A percentile compares a stretch with the other conserved stretches of the same genome.
Evolutionary conservation across 2,888 invertebrate species (phyloP).

Genomic region (Thysanoteuthis rhombus): DNA sequence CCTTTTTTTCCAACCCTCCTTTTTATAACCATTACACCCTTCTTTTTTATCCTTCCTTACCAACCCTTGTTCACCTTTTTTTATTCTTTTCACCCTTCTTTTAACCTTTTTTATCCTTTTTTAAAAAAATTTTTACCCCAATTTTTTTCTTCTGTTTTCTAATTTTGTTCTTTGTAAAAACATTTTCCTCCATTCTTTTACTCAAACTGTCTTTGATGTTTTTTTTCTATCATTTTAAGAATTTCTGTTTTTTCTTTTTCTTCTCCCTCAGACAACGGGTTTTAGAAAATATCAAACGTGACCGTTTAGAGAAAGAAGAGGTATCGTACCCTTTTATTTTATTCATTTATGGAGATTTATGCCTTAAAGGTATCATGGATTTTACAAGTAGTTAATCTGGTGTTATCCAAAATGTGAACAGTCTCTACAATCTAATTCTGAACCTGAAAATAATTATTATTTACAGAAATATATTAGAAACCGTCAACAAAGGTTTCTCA

Average conservation of each 20-base stretch:
- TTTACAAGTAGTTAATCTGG: neutral
- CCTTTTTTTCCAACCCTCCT: too few species aligned
- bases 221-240: neutral
- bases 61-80: too few species aligned
- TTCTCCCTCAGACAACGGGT: conserved; percentile 74
- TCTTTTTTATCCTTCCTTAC: too few species aligned
- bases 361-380: neutral
- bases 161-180: too few species aligned
- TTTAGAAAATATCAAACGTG: conserved; percentile 88
- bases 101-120: too few species aligned
- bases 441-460: too few species aligned
- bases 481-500: too few species aligned
- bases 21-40: too few species aligned
- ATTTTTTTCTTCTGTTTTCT: neutral
- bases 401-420: too few species aligned
- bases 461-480: too few species aligned
- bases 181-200: neutral
- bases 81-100: neutral
- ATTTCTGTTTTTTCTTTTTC: neutral
- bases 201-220: neutral
- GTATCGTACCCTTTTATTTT: neutral
- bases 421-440: too few species aligned
- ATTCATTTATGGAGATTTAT: neutral
- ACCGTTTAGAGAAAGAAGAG: conserved; percentile 81
- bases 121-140: too few species aligned